phyloP scores from a whole-genome alignment of 2,113 vertebrate species.

The Vimba vimba region DNA sequence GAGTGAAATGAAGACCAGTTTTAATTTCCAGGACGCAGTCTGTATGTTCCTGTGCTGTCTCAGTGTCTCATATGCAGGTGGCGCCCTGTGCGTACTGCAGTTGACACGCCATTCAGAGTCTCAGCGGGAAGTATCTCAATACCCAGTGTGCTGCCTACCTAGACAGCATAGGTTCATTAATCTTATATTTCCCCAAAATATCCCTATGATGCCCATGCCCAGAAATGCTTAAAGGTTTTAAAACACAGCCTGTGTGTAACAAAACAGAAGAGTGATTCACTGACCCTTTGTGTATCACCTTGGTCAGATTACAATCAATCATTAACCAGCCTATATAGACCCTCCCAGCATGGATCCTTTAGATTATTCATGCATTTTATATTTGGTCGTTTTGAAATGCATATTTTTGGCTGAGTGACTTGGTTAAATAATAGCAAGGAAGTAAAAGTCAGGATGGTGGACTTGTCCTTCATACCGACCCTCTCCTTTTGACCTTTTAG shows the following conservation, averaged over 20 bases:
- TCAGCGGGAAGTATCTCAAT: background rate
- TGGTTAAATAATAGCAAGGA: conserved; percentile 2
- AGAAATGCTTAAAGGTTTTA: background rate
- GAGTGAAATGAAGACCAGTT: background rate
- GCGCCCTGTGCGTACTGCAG: background rate
- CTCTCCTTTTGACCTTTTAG: conserved; percentile 11
- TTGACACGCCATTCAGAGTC: background rate
- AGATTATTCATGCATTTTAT: background rate
- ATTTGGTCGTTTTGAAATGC: background rate
- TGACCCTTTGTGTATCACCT: conserved; percentile 16
- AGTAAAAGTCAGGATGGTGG: background rate
- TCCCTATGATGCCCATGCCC: background rate
- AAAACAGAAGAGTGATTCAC: conserved; percentile 2
- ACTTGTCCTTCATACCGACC: background rate
- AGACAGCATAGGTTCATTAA: background rate
- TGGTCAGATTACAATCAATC: conserved; percentile 16
- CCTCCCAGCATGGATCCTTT: background rate
- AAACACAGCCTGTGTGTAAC: background rate
- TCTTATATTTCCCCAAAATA: background rate
- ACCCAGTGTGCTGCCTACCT: background rate
- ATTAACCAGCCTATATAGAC: conserved; percentile 13
- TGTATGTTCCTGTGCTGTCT: conserved; percentile 7
- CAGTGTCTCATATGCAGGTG: background rate
- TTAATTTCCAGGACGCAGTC: background rate
- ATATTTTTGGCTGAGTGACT: background rate